phyloP scores from a whole-genome alignment of 1,140 invertebrate genomes.

The Mamestra configurata region DNA sequence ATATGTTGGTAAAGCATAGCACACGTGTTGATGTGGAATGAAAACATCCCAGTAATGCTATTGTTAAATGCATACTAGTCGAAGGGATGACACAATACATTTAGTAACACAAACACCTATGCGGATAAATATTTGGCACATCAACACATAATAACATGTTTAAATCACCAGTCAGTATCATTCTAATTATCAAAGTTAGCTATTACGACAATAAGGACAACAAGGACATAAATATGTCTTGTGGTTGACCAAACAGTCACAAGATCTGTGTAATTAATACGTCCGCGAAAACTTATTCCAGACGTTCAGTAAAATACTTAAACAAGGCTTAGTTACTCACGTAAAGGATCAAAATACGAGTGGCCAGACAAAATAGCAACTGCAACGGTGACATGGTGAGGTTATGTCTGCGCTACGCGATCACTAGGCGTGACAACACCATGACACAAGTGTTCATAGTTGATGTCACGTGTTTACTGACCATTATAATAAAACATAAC shows the following conservation, averaged over 20 bases:
- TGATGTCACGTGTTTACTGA: conserved; percentile 57
- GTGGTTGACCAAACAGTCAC: conserved; percentile 37
- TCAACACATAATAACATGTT: conserved; percentile 7
- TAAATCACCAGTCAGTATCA: not conserved
- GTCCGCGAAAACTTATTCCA: conserved; percentile 26
- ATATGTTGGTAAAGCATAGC: not conserved
- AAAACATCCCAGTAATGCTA: conserved; percentile 33
- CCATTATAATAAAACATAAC: conserved; percentile 13
- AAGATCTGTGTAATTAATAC: conserved; percentile 34
- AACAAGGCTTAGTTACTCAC: conserved; percentile 59
- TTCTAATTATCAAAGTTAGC: not conserved
- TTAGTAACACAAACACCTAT: conserved; percentile 26
- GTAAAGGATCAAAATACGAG: conserved; percentile 61
- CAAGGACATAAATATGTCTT: conserved; percentile 26
- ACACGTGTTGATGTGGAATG: conserved; percentile 28
- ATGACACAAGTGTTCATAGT: conserved; percentile 62
- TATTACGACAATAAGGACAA: conserved; percentile 22
- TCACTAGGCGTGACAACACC: conserved; percentile 53
- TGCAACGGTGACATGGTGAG: conserved; percentile 61
- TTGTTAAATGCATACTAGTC: conserved; percentile 20
- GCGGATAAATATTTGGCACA: conserved; percentile 24
- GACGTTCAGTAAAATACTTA: conserved; percentile 12
- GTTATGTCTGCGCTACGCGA: conserved; percentile 18
- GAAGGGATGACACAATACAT: conserved; percentile 44
- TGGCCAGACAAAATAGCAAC: conserved; percentile 59